Evolutionary conservation across 2,888 invertebrate genomes (phyloP), one percentile per base, ranked within the genome.

Genomic region (Dicycla oo): DNA sequence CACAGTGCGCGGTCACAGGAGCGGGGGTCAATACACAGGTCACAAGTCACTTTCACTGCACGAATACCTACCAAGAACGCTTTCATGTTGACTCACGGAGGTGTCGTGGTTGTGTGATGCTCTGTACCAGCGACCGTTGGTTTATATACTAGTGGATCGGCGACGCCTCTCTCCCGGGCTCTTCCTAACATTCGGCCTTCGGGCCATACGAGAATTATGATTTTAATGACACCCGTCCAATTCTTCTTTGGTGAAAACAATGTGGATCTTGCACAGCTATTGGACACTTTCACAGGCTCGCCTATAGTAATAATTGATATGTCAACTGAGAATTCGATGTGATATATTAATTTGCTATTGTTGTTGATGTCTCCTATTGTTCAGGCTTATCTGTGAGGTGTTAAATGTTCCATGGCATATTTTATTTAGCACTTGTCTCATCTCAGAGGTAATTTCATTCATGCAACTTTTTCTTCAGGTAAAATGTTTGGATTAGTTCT

Each of bases 151-250:
- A 89, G 89, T 91, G 89, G 89, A 77, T 90, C 89, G 92, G 74
- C 90, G 91, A 89, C 93, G 92, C 96, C 96, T 94, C 96, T 95
- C 95, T 95, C 95, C 95, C 94, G 91, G 91, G 88, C 93, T 95
- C 95, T 94, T 95, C 95, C 95, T 94, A 95, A 95, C 91, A 94
- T 94, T 94, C 93, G 96, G 96, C 96, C 96, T 96, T 95, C 95
- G 94, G 93, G 90, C 92, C 93, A 90, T 90, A 89, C 89, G 94
- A 95, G 95, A 95, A 95, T 95, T 96, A 95, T 96, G 95, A 95
- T 93, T 95, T 94, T 95, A 95, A 96, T 95, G 94, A 94, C 93
- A 94, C 93, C 88, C 91, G 92, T 92, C 92, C 92, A 92, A 94
- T 94, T 94, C 93, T 90, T 93, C 93, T 94, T 89, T 89, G 92